Evolutionary conservation across 2,797 vertebrate genomes (phyloP).

Genomic region (Sebastiscus tertius): DNA sequence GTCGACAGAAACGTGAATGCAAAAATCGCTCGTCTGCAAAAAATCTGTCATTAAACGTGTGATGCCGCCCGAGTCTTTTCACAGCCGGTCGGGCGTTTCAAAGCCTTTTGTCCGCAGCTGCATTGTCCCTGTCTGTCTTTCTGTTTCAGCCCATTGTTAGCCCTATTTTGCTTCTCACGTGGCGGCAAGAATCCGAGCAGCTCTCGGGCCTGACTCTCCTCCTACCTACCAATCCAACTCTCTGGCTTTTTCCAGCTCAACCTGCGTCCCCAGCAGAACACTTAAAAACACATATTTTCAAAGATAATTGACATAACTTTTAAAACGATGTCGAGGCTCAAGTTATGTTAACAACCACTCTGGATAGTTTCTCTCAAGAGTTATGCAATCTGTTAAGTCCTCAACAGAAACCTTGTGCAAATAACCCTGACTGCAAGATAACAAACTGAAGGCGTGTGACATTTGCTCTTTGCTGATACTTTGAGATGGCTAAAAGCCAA

Average conservation of each 20-base stretch:
- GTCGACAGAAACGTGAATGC: constrained; percentile 8
- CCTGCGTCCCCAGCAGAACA: constrained; percentile 1
- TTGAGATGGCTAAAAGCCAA: constrained; percentile 12
- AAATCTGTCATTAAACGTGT: constrained; percentile 11
- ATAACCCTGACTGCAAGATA: constrained; percentile 27
- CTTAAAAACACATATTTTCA: constrained; percentile 7
- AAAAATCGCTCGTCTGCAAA: background rate
- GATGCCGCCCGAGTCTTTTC: constrained; percentile 1
- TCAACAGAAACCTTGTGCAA: constrained; percentile 43
- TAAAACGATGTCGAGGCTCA: background rate
- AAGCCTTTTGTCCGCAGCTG: background rate
- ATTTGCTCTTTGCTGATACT: constrained; percentile 37
- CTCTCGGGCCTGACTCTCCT: constrained; percentile 2
- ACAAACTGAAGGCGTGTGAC: constrained; percentile 18
- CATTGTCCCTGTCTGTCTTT: constrained; percentile 26
- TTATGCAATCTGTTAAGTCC: constrained; percentile 6
- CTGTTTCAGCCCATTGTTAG: constrained; percentile 30
- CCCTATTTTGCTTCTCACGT: constrained; percentile 31
- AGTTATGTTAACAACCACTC: background rate
- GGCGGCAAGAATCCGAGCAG: constrained; percentile 16
- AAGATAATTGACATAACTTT: constrained; percentile 3
- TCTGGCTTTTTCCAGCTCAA: constrained; percentile 18
- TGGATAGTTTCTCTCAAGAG: background rate
- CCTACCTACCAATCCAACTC: constrained; percentile 10
- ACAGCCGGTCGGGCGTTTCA: background rate